Base-by-base conservation (phyloP, 23 tunicate genomes). In the Trididemnum miniatum region DNA sequence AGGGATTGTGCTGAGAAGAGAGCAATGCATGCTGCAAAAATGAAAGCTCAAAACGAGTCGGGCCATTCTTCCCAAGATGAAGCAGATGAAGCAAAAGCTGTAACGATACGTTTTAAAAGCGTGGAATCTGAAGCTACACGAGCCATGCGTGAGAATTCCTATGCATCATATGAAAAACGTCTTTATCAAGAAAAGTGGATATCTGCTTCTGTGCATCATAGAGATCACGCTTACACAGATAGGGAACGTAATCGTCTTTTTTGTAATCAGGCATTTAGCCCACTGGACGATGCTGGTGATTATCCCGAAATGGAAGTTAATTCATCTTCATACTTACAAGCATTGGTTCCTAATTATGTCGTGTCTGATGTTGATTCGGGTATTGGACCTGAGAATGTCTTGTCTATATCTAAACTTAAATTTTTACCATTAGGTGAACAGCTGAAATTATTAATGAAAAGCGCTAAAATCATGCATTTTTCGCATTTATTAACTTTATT, bases 61-160 rank as follows among this genome's bases (percentile, higher is more conserved):
- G 92, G 92, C 54, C 76, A 88, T 28, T 86, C 90, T 15, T 90
- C 96, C 7, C 96, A 90, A 75, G 96, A 90, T 76, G 97, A 91
- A 69, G 87, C 88, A 3, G 97, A 91, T 1, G 97, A 86, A 52
- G 91, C 91, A 26, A 91, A 78, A 82, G 88, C 97, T 15, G 97
- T 91, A 0, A 91, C 87, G 35, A 81, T 91, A 51, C 97, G 91
- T 20, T 75, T 86, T 60, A 91, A 91, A 77, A 85, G 91, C 31
- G 88, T 77, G 0, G 97, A 91, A 69, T 81, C 91, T 0, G 97
- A 91, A 76, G 97, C 91, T 31, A 85, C 87, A 0, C 72, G 91
- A 52, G 65, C 79, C 20, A 85, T 83, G 9, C 35, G 96, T 36
- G 89, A 90, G 81, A 78, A 84, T 29, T 86, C 91, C 0, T 91